These are phyloP conservation scores for Crematogaster levior DNA, from an alignment of 2,888 invertebrate species.

Conservation along the genomic window DNA sequence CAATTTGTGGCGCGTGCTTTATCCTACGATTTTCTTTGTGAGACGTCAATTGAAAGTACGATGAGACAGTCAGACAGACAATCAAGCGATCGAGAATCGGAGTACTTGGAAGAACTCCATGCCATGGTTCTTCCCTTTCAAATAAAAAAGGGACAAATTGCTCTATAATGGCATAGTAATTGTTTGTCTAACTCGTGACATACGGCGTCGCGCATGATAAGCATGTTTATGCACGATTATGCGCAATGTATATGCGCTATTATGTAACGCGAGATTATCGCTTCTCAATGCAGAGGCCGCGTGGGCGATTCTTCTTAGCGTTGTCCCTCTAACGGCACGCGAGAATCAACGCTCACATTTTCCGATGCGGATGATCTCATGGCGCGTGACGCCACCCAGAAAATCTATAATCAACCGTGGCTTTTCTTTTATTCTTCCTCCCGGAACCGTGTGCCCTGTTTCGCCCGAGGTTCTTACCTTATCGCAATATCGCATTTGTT, in stretches of 20 bases:
- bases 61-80: not conserved
- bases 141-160: conserved; percentile 47
- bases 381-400: conserved; percentile 26
- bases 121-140: not conserved
- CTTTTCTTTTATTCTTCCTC: conserved; percentile 22
- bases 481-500: conserved; percentile 8
- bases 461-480: not conserved
- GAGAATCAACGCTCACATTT: conserved; percentile 43
- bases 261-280: conserved; percentile 73
- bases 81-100: not conserved
- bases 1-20: not conserved
- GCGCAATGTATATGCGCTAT: conserved; percentile 49
- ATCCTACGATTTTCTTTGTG: not conserved
- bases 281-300: conserved; percentile 55
- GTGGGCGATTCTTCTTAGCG: conserved; percentile 63
- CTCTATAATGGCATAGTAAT: conserved; percentile 40
- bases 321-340: conserved; percentile 54
- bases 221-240: conserved; percentile 58
- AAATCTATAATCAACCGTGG: conserved; percentile 4
- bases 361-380: conserved; percentile 48
- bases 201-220: conserved; percentile 52
- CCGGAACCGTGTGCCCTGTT: not conserved
- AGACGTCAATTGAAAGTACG: not conserved
- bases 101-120: not conserved
- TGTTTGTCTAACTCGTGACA: conserved; percentile 53